phyloP scores from a whole-genome alignment of 2,113 vertebrate genomes.

The Corydoras sp. region DNA sequence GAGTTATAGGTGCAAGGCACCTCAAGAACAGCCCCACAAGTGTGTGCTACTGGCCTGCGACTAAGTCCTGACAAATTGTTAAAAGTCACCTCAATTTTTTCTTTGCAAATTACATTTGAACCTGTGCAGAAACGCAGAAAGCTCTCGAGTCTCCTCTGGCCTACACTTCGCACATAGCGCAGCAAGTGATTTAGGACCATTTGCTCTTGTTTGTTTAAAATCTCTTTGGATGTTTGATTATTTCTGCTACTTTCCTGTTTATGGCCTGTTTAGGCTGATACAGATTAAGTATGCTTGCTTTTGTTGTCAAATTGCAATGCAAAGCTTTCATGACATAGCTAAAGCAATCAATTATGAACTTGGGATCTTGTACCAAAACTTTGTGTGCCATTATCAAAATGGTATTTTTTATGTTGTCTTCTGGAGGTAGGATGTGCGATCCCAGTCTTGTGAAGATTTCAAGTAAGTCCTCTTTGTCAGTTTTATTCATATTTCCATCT shows the following conservation, averaged over 20 bases:
- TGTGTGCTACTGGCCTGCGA: not conserved
- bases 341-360: slow-evolving; percentile 42
- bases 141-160: too few relatives aligned
- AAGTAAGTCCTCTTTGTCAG: not conserved
- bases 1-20: slow-evolving; percentile 24
- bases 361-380: slow-evolving; percentile 42
- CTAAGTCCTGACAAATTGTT: not conserved
- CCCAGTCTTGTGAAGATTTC: slow-evolving; percentile 28
- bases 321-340: not conserved
- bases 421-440: slow-evolving; percentile 15
- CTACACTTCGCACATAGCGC: too few relatives aligned
- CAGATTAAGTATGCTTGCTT: not conserved
- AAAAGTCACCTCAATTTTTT: not conserved
- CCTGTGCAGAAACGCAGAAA: too few relatives aligned
- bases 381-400: slow-evolving; percentile 42
- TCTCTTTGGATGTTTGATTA: too few relatives aligned
- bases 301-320: not conserved
- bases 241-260: not conserved
- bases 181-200: too few relatives aligned
- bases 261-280: not conserved
- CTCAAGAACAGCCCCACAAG: slow-evolving; percentile 29
- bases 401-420: slow-evolving; percentile 19
- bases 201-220: too few relatives aligned
- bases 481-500: slow-evolving; percentile 13
- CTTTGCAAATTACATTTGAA: too few relatives aligned